Evolutionary conservation across 2,888 invertebrate genomes (phyloP).

Genomic region (Clusia tigrina): DNA sequence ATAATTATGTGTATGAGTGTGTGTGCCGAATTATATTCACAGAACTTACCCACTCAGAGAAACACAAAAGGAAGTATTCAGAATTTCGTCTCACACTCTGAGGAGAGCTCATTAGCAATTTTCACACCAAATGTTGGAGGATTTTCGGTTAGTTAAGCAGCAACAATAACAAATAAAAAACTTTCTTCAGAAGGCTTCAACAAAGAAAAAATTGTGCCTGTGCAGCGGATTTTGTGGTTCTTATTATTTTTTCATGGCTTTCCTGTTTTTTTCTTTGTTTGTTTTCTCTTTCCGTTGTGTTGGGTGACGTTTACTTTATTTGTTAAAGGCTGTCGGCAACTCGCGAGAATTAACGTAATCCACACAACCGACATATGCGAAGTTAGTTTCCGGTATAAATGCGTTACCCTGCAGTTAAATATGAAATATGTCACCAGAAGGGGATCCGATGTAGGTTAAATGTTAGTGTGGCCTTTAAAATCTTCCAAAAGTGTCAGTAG

Average conservation of each 20-base stretch:
- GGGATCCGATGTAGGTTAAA: too few relatives aligned
- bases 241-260: too few relatives aligned
- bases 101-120: constrained; percentile 32
- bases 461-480: too few relatives aligned
- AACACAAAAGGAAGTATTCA: constrained; percentile 8
- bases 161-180: not conserved
- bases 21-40: too few relatives aligned
- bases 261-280: not conserved
- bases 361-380: not conserved
- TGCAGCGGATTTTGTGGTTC: too few relatives aligned
- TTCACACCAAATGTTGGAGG: constrained; percentile 19
- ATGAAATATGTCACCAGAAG: too few relatives aligned
- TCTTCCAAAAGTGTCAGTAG: too few relatives aligned
- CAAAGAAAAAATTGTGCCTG: too few relatives aligned
- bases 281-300: not conserved
- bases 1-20: too few relatives aligned
- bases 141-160: constrained; percentile 2
- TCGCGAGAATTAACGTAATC: not conserved
- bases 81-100: too few relatives aligned
- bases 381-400: too few relatives aligned
- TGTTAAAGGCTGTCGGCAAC: constrained; percentile 7
- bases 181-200: not conserved
- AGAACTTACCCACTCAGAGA: not conserved
- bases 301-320: constrained; percentile 22
- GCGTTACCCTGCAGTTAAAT: too few relatives aligned